Evolutionary conservation across 2,113 vertebrate species (phyloP), one percentile per base, ranked within the genome.

Genomic region (Macquaria australasica): DNA sequence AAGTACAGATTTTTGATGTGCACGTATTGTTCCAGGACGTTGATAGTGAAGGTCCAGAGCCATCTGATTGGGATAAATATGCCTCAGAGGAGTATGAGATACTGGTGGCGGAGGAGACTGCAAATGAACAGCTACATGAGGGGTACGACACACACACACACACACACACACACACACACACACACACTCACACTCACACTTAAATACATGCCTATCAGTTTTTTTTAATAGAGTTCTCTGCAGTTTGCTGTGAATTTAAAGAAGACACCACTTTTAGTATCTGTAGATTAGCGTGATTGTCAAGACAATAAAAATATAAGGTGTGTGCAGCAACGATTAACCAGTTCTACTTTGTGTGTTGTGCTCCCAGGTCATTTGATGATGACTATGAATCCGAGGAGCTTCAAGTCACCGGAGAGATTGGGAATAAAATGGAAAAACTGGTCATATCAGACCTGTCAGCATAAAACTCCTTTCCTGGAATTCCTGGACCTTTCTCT

Each of bases 51-150:
- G 94, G 96, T 89, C 97, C 98, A 1, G 98, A 99, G 84, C 97
- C 98, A 28, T 99, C 98, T 0, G 98, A 99, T 90, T 99, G 98
- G 98, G 98, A 99, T 95, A 97, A 97, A 90, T 99, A 98, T 5
- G 98, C 98, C 62, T 96, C 98, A 11, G 98, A 99, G 77, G 98
- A 99, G 85, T 99, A 99, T 2, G 98, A 99, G 94, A 97, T 99
- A 43, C 96, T 99, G 66, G 98, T 99, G 77, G 97, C 98, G 0
- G 98, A 99, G 88, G 98, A 99, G 90, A 98, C 98, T 0, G 98
- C 98, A 76, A 98, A 97, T 0, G 97, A 98, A 18, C 97, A 97
- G 86, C 94, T 99, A 59, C 98, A 98, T 23, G 98, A 99, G 79
- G 97, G 97, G 98, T 99, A 93, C 87, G 66, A 56, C 8, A 28